Percentiles rank a stretch among this genome's conserved stretches.
Conservation (phyloP, 1,140 invertebrate species). For the Bombus sylvicola region DNA sequence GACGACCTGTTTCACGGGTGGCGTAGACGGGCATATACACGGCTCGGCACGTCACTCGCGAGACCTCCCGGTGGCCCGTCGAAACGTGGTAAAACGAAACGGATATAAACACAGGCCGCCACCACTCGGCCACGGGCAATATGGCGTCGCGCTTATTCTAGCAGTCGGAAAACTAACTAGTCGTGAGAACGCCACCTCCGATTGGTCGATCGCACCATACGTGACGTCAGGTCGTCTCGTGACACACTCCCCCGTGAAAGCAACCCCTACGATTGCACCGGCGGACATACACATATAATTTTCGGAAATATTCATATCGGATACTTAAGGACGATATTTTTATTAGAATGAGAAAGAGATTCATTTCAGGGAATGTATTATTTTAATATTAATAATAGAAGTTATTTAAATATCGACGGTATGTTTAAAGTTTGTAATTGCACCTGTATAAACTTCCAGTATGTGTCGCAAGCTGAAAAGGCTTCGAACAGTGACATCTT, state of each 20-base stretch:
- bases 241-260: slow-evolving; percentile 56
- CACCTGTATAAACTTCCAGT: not conserved
- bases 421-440: not conserved
- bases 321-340: too few relatives aligned
- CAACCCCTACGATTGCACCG: slow-evolving; percentile 52
- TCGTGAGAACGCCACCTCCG: slow-evolving; percentile 58
- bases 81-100: slow-evolving; percentile 70
- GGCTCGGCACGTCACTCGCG: slow-evolving; percentile 57
- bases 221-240: slow-evolving; percentile 69
- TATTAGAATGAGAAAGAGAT: too few relatives aligned
- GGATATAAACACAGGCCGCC: slow-evolving; percentile 76
- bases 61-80: slow-evolving; percentile 61
- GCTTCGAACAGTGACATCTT: not conserved
- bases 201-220: slow-evolving; percentile 73
- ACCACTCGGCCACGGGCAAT: slow-evolving; percentile 73
- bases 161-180: slow-evolving; percentile 77
- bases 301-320: not conserved
- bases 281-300: not conserved
- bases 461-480: slow-evolving; percentile 17
- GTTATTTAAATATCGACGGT: slow-evolving; percentile 14
- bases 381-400: not conserved
- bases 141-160: slow-evolving; percentile 77
- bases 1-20: slow-evolving; percentile 48
- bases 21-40: slow-evolving; percentile 51
- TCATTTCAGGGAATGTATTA: not conserved